A percentile compares a stretch with the other conserved stretches of the same genome.
phyloP scores from a whole-genome alignment of 1,140 invertebrate species.

The Solen grandis region DNA sequence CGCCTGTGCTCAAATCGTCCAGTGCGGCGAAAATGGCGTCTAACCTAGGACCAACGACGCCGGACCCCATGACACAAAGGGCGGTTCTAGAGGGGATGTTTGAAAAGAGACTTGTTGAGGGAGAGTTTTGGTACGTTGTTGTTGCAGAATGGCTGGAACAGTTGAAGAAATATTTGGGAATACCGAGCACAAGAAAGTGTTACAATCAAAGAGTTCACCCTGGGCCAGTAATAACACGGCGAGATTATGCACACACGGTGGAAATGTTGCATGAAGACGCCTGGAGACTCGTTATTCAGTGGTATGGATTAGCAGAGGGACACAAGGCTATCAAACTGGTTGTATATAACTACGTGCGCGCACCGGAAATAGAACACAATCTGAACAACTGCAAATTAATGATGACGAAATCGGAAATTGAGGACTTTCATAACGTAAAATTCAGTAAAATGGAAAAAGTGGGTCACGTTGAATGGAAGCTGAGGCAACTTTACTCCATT shows the following conservation, averaged over 20 bases:
- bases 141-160: slow-evolving; percentile 78
- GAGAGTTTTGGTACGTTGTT: slow-evolving; percentile 77
- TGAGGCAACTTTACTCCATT: slow-evolving; percentile 70
- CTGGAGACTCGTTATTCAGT: slow-evolving; percentile 75
- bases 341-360: slow-evolving; percentile 74
- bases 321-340: slow-evolving; percentile 76
- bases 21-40: slow-evolving; percentile 46
- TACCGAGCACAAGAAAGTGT: slow-evolving; percentile 71
- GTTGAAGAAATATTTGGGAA: slow-evolving; percentile 74
- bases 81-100: slow-evolving; percentile 73
- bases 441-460: slow-evolving; percentile 79
- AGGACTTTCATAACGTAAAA: slow-evolving; percentile 76
- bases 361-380: slow-evolving; percentile 76
- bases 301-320: slow-evolving; percentile 77
- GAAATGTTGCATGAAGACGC: slow-evolving; percentile 78
- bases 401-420: slow-evolving; percentile 67
- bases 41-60: slow-evolving; percentile 58
- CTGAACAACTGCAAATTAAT: slow-evolving; percentile 77
- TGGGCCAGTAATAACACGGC: slow-evolving; percentile 71
- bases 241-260: slow-evolving; percentile 76
- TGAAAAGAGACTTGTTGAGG: slow-evolving; percentile 70
- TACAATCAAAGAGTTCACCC: slow-evolving; percentile 73
- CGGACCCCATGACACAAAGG: slow-evolving; percentile 72
- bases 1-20: slow-evolving; percentile 41
- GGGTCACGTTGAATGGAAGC: slow-evolving; percentile 74